A percentile compares a stretch with the other conserved stretches of the same genome.
phyloP scores from a whole-genome alignment of 2,113 vertebrate species.

The Poeciliopsis retropinna region DNA sequence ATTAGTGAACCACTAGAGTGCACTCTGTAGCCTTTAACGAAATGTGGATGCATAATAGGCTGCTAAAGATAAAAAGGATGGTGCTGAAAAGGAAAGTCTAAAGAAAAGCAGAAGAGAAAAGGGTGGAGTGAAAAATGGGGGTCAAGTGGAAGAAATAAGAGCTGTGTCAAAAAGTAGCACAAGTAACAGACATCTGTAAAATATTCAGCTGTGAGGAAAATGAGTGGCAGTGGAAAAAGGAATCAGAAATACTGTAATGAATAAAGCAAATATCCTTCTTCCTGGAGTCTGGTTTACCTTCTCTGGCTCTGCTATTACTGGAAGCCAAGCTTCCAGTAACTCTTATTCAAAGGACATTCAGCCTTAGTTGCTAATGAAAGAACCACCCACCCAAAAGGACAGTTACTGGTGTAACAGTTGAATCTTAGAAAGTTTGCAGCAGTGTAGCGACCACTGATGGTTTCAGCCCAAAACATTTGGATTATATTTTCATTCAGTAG shows the following conservation, averaged over 20 bases:
- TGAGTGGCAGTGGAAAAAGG: slow-evolving; percentile 7
- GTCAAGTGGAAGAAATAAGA: slow-evolving; percentile 12
- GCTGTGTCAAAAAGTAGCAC: slow-evolving; percentile 3
- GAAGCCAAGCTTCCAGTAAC: slow-evolving; percentile 12
- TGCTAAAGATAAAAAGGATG: not conserved
- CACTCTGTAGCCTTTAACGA: slow-evolving; percentile 59
- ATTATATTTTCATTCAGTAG: no score
- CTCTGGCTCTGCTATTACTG: slow-evolving; percentile 9
- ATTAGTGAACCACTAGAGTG: slow-evolving; percentile 66
- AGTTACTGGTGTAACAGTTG: not conserved
- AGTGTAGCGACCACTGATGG: no score
- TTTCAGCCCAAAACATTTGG: no score
- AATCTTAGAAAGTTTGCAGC: no score
- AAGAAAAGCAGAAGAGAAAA: not conserved
- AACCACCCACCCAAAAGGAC: not conserved
- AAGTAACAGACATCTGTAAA: slow-evolving; percentile 15
- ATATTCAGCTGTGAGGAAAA: not conserved
- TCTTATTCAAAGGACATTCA: slow-evolving; percentile 3
- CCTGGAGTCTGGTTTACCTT: not conserved
- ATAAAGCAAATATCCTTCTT: not conserved
- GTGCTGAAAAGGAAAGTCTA: slow-evolving; percentile 1
- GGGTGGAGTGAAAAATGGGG: not conserved
- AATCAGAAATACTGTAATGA: not conserved
- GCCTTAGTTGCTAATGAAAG: slow-evolving; percentile 12
- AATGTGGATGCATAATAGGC: slow-evolving; percentile 19